phyloP scores from a whole-genome alignment of 2,888 invertebrate species.

The Rosalia funebris region DNA sequence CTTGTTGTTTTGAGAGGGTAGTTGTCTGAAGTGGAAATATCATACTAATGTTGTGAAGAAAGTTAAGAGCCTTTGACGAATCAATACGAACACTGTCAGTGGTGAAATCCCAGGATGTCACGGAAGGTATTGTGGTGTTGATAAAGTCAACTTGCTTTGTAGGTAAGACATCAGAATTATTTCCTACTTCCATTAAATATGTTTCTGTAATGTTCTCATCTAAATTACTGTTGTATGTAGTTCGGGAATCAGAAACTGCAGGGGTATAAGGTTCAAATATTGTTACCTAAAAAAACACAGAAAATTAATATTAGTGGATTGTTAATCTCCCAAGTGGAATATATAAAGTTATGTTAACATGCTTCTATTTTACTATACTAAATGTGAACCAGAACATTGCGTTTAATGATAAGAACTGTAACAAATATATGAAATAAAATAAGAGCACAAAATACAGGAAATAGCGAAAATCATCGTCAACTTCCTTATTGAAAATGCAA shows the following conservation, averaged over 20 bases:
- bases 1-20: too few species aligned
- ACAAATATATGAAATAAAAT: too few species aligned
- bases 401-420: too few species aligned
- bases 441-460: too few species aligned
- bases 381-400: too few species aligned
- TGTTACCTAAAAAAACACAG: background rate
- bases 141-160: slow-evolving; percentile 10
- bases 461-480: too few species aligned
- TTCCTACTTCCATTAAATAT: slow-evolving; percentile 5
- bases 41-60: background rate
- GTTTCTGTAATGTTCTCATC: background rate
- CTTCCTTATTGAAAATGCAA: too few species aligned
- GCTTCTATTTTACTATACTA: too few species aligned
- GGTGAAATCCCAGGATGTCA: slow-evolving; percentile 31
- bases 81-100: background rate
- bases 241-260: background rate
- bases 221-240: background rate
- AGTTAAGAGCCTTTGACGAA: background rate
- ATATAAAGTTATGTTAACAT: too few species aligned
- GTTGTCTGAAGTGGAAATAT: background rate
- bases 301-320: too few species aligned
- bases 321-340: too few species aligned
- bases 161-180: slow-evolving; percentile 2
- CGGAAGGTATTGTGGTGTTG: slow-evolving; percentile 30
- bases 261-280: background rate